Evolutionary conservation across 2,113 vertebrate species (phyloP).

Genomic region (Phrynosoma blainvillii): DNA sequence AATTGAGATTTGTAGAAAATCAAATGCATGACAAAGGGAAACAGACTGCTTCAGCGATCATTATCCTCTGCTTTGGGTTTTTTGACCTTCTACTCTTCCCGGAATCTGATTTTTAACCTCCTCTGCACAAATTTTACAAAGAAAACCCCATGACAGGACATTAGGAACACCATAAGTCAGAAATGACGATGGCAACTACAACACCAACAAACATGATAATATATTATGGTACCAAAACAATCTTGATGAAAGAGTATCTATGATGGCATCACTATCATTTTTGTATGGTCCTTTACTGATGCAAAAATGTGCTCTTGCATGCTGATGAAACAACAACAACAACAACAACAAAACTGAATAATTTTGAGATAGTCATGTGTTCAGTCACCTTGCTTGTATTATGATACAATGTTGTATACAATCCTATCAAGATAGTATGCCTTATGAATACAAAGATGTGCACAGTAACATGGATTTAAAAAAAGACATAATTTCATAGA

Average conservation of each 20-base stretch:
- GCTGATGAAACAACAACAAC: too few species aligned
- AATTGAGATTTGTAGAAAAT: too few species aligned
- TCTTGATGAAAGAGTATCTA: background rate
- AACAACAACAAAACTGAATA: too few species aligned
- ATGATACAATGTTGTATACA: background rate
- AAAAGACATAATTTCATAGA: background rate
- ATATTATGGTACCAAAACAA: background rate
- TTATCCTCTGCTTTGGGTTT: background rate
- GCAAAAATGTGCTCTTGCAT: background rate
- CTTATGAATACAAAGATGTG: background rate
- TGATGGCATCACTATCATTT: background rate
- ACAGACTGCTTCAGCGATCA: too few species aligned
- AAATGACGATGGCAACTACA: background rate
- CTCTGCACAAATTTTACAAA: background rate
- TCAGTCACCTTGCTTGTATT: background rate
- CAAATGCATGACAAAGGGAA: too few species aligned
- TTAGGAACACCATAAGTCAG: background rate
- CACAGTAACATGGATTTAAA: background rate
- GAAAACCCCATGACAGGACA: too few species aligned
- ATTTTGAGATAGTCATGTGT: background rate
- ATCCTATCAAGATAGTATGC: background rate
- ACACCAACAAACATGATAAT: background rate
- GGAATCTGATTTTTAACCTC: background rate
- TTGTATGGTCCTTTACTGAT: background rate
- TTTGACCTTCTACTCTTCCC: background rate